Percentiles rank a stretch among this genome's conserved stretches.
phyloP scores from a whole-genome alignment of 2,888 invertebrate genomes.

The Empis livida region DNA sequence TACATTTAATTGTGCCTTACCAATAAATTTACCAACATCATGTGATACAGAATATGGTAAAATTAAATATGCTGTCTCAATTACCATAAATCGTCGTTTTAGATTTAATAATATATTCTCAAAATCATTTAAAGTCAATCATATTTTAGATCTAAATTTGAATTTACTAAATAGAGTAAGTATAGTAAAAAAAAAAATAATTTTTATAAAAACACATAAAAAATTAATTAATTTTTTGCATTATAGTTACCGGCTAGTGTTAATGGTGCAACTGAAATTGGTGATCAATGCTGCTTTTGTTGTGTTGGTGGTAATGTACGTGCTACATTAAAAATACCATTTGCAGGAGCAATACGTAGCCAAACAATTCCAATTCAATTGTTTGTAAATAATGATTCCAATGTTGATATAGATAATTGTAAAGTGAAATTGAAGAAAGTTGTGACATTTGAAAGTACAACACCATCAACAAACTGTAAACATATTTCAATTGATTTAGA shows the following conservation, averaged over 20 bases:
- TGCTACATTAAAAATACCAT: slow-evolving; percentile 4
- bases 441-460: slow-evolving; percentile 1
- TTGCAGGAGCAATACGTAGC: slow-evolving; percentile 12
- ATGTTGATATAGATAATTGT: not conserved
- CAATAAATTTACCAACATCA: slow-evolving; percentile 53
- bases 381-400: not conserved
- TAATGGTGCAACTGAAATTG: too few relatives aligned
- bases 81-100: slow-evolving; percentile 68
- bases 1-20: slow-evolving; percentile 12
- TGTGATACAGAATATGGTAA: slow-evolving; percentile 61
- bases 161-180: slow-evolving; percentile 50
- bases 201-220: not conserved
- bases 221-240: not conserved
- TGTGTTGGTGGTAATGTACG: not conserved
- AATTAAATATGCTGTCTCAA: slow-evolving; percentile 65
- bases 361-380: slow-evolving; percentile 7
- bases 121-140: slow-evolving; percentile 45
- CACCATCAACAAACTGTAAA: not conserved
- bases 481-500: not conserved
- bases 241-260: not conserved
- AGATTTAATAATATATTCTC: slow-evolving; percentile 46
- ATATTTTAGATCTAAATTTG: slow-evolving; percentile 64
- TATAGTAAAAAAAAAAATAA: too few relatives aligned
- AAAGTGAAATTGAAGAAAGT: not conserved
- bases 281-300: not conserved